Evolutionary conservation across 2,797 vertebrate genomes (phyloP), one percentile per base, ranked within the genome.

Genomic region (Dendrocincla fuliginosa): DNA sequence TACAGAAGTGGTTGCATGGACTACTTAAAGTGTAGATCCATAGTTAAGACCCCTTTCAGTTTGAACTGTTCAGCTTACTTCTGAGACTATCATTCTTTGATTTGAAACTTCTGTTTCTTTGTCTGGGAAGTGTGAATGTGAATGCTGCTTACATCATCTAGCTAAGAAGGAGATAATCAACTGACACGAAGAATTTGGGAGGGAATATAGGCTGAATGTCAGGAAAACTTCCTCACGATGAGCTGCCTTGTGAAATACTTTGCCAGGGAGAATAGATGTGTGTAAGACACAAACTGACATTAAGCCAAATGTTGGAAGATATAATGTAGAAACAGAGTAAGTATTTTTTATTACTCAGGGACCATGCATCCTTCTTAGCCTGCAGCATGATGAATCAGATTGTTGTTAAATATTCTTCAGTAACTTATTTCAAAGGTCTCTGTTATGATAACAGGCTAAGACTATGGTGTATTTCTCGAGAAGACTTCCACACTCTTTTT

Each of bases 171-270:
- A 67, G 24, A n/a, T 56, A 67, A 24, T 89, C 74, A 87, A 84
- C 63, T 92, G 84, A 90, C 56, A 64, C 84, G 86, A 92, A 95
- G 74, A 93, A 87, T 90, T 64, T 79, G 84, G 41, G 22, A 70
- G 83, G 77, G 41, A 82, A 83, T 89, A 83, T 80, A 57, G 86
- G 46, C 64, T 94, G 49, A 77, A 39, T 89, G 65, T 91, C 84
- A 95, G 71, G 42, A 90, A 86, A 91, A 73, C 50, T 86, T 96
- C 69, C 76, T 85, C 16, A 41, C 0, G 1, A 32, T 88, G 42
- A 89, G 19, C 63, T 91, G 39, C 42, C 20, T 78, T 71, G 42
- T 84, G 79, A 61, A 91, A 71, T 53, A 63, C 14, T 93, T 83
- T 86, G 79, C 89, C 73, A 91, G 88, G 49, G 60, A 89, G 93